A percentile compares a stretch with the other conserved stretches of the same genome.
Evolutionary conservation across 1,140 invertebrate species (phyloP).

Genomic region (Kradibia gibbosae): DNA sequence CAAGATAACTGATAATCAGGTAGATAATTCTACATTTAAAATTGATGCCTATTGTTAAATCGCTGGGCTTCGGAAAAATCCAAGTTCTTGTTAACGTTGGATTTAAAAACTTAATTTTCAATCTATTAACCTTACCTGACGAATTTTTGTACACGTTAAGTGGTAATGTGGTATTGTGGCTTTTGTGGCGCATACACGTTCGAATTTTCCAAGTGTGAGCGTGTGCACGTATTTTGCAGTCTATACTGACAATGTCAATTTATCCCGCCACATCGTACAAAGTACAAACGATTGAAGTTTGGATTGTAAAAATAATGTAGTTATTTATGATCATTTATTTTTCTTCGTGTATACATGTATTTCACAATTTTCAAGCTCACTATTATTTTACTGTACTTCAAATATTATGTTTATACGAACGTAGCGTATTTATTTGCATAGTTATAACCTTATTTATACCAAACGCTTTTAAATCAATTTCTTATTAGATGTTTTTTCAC

Average conservation of each 20-base stretch:
- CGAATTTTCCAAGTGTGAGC: neutral
- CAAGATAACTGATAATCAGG: too few species aligned
- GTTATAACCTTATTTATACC: neutral
- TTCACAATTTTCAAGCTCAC: too few species aligned
- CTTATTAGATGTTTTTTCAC: too few species aligned
- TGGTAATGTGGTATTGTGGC: neutral
- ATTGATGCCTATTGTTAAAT: too few species aligned
- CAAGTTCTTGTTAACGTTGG: too few species aligned
- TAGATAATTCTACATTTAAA: too few species aligned
- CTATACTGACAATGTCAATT: neutral
- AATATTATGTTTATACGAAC: neutral
- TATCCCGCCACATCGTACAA: conserved; percentile 1
- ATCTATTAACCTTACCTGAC: neutral
- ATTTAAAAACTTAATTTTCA: too few species aligned
- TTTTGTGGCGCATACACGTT: neutral
- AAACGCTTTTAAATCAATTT: neutral
- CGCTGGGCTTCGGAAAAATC: too few species aligned
- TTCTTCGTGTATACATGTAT: neutral
- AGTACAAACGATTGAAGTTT: neutral
- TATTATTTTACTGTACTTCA: neutral
- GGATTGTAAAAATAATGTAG: neutral
- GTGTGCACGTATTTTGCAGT: neutral
- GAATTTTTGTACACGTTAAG: neutral
- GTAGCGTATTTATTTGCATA: neutral
- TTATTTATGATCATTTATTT: neutral